Evolutionary conservation across 2,113 vertebrate genomes (phyloP).

Genomic region (Perognathus longimembris): DNA sequence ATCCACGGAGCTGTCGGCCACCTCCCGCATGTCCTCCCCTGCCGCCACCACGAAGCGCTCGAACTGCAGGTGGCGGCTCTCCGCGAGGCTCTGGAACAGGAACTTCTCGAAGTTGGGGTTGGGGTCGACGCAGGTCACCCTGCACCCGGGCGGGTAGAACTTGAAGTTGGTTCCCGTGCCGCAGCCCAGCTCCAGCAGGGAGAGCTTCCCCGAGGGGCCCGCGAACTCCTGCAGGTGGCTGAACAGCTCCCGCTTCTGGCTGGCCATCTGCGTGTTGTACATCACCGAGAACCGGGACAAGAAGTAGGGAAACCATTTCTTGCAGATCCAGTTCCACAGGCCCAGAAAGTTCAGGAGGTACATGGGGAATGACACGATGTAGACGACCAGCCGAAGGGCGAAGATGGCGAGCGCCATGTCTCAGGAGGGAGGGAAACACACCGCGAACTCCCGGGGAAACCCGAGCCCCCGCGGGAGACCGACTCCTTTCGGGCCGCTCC

Average conservation of each 20-base stretch:
- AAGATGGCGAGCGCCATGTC: constrained; percentile 46
- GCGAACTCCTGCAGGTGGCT: constrained; percentile 84
- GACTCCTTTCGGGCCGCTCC: not conserved
- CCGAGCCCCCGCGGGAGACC: not conserved
- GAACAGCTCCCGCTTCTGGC: constrained; percentile 90
- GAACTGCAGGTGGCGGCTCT: constrained; percentile 87
- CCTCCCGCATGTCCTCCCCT: constrained; percentile 88
- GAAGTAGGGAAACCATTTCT: constrained; percentile 85
- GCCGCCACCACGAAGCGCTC: constrained; percentile 87
- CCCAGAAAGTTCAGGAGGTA: constrained; percentile 87
- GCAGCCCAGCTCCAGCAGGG: constrained; percentile 92
- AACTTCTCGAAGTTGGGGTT: constrained; percentile 89
- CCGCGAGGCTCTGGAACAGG: constrained; percentile 81
- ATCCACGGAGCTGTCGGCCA: constrained; percentile 88
- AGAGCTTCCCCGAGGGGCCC: constrained; percentile 80
- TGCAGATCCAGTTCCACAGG: constrained; percentile 86
- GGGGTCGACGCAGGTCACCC: constrained; percentile 89
- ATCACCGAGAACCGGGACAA: fast-evolving
- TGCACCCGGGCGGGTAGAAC: constrained; percentile 89
- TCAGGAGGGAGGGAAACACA: not conserved
- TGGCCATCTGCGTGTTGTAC: constrained; percentile 85
- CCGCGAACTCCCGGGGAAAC: too few species aligned
- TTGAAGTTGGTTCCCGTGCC: constrained; percentile 91
- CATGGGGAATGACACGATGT: constrained; percentile 85
- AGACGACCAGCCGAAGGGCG: constrained; percentile 66